These are phyloP conservation scores for Cathartes aura DNA, from an alignment of 2,113 vertebrate genomes.

Conservation along the genomic window DNA sequence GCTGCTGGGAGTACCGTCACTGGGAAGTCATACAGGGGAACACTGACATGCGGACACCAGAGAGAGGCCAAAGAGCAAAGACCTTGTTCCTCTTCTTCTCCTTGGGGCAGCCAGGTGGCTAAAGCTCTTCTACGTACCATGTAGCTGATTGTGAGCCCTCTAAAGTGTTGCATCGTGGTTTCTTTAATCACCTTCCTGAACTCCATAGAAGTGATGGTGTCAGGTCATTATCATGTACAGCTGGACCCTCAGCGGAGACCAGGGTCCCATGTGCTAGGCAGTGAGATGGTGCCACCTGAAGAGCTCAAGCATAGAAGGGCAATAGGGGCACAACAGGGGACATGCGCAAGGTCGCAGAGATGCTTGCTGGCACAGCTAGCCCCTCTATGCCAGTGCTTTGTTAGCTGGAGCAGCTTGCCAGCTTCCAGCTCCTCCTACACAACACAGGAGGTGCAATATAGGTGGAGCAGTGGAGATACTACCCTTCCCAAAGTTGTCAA, in stretches of 20 bases:
- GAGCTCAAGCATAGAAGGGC: not conserved
- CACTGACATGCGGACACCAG: fast-evolving
- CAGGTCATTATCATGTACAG: not conserved
- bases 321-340: not conserved
- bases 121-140: not conserved
- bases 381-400: not conserved
- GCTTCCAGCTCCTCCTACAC: not conserved
- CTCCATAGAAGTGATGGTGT: not conserved
- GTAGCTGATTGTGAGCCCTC: not conserved
- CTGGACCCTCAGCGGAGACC: not conserved
- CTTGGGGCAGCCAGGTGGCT: not conserved
- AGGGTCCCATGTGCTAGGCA: not conserved
- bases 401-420: not conserved
- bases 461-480: not conserved
- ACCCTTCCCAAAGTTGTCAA: not conserved
- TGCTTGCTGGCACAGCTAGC: not conserved
- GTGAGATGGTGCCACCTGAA: not conserved
- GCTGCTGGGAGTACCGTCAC: not conserved
- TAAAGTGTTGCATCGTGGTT: not conserved
- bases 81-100: not conserved
- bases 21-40: not conserved
- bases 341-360: not conserved
- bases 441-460: not conserved
- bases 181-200: not conserved
- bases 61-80: not conserved